phyloP scores from a whole-genome alignment of 2,113 vertebrate genomes.

The Chionis minor region DNA sequence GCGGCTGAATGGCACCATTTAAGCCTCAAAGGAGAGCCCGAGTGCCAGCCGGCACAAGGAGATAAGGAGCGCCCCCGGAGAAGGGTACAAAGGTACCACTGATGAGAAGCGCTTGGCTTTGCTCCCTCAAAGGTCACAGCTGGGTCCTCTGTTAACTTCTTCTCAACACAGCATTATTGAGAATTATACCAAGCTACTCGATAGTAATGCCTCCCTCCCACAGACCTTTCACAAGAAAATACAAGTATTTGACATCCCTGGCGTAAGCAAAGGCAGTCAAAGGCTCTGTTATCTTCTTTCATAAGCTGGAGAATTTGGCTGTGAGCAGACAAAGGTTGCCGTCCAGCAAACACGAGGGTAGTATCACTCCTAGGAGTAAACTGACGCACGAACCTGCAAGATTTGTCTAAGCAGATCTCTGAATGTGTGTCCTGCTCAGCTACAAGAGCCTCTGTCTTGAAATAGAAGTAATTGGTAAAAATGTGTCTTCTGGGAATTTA shows the following conservation, averaged over 20 bases:
- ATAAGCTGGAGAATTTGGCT: neutral
- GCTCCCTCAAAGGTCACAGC: slow-evolving; percentile 42
- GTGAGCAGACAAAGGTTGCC: neutral
- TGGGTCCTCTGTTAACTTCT: slow-evolving; percentile 40
- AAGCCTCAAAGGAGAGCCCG: slow-evolving; percentile 29
- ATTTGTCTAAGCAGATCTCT: neutral
- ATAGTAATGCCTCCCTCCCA: neutral
- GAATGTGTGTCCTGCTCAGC: neutral
- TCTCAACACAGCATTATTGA: slow-evolving; percentile 37
- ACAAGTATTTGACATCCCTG: neutral
- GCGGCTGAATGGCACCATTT: slow-evolving; percentile 5
- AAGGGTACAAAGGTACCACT: slow-evolving; percentile 55
- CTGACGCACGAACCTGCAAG: neutral
- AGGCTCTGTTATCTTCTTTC: slow-evolving; percentile 18
- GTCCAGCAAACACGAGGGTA: neutral
- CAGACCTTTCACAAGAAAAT: neutral
- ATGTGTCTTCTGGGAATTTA: neutral
- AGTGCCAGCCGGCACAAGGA: slow-evolving; percentile 57
- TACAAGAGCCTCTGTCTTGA: neutral
- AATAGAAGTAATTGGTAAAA: neutral
- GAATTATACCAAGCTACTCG: neutral
- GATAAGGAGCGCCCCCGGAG: neutral
- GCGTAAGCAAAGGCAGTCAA: neutral
- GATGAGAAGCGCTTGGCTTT: neutral
- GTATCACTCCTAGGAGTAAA: neutral